A percentile compares a stretch with the other conserved stretches of the same genome.
These are phyloP conservation scores for Chanos chanos DNA, from an alignment of 2,797 vertebrate species.

Conservation along the genomic window DNA sequence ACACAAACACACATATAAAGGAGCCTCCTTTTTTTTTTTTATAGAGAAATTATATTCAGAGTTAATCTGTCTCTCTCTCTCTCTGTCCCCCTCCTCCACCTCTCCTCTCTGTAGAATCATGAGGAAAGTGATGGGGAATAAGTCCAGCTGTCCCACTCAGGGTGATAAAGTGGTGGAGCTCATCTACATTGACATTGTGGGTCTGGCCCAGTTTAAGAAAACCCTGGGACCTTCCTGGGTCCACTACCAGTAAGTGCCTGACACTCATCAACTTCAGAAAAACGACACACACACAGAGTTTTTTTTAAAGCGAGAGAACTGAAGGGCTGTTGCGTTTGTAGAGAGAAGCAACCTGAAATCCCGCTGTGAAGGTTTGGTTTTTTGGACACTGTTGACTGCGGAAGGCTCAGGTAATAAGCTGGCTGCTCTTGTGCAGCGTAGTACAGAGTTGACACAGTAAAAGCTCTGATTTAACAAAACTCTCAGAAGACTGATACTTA, in stretches of 20 bases:
- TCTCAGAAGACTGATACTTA: too few relatives aligned
- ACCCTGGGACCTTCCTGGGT: conserved; percentile 97
- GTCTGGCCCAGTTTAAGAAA: conserved; percentile 97
- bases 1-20: conserved; percentile 5
- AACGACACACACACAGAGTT: too few relatives aligned
- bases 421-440: too few relatives aligned
- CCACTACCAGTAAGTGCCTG: conserved; percentile 92
- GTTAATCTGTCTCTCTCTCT: not conserved
- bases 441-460: too few relatives aligned
- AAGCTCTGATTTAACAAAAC: too few relatives aligned
- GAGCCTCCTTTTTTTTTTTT: not conserved
- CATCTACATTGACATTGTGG: conserved; percentile 98
- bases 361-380: too few relatives aligned
- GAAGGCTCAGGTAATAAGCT: too few relatives aligned
- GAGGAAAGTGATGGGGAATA: conserved; percentile 97
- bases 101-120: conserved; percentile 79
- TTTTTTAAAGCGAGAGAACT: too few relatives aligned
- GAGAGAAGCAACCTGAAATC: too few relatives aligned
- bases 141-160: conserved; percentile 94
- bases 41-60: not conserved
- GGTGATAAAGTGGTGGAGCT: conserved; percentile 97
- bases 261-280: not conserved
- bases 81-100: not conserved
- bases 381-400: too few relatives aligned
- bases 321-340: too few relatives aligned